Evolutionary conservation across 2,888 invertebrate genomes (phyloP).

Genomic region (Pseudoips prasinana): DNA sequence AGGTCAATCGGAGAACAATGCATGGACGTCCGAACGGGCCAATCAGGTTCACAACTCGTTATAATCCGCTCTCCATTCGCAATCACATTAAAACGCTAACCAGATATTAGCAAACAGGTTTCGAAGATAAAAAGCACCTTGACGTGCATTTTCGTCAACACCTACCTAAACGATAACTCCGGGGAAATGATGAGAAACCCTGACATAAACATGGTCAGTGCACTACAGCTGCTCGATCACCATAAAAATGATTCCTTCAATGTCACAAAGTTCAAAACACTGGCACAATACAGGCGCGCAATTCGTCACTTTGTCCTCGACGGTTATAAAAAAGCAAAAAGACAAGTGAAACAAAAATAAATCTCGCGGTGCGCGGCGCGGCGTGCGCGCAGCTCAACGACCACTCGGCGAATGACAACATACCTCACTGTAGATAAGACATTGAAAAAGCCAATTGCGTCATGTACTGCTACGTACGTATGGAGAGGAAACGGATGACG

Average conservation of each 20-base stretch:
- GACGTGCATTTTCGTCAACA: conserved; percentile 48
- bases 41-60: conserved; percentile 67
- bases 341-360: conserved; percentile 71
- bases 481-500: conserved; percentile 76
- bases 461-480: conserved; percentile 78
- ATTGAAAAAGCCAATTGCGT: conserved; percentile 82
- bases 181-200: conserved; percentile 74
- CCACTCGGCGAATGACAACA: conserved; percentile 77
- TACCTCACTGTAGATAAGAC: conserved; percentile 78
- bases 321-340: conserved; percentile 65
- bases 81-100: conserved; percentile 43
- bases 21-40: conserved; percentile 61
- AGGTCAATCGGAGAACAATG: conserved; percentile 71
- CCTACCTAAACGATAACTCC: conserved; percentile 74
- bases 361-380: conserved; percentile 47
- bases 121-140: conserved; percentile 46
- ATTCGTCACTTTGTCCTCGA: conserved; percentile 75
- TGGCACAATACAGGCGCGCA: conserved; percentile 67
- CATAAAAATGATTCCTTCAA: conserved; percentile 52
- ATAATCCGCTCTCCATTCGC: conserved; percentile 55
- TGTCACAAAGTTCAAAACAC: conserved; percentile 75
- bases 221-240: conserved; percentile 45
- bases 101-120: conserved; percentile 41
- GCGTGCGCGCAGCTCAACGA: conserved; percentile 72
- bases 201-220: conserved; percentile 68